Evolutionary conservation across 64 coral and sea anemone genomes (phyloP).

Genomic region (Porites australiensis): DNA sequence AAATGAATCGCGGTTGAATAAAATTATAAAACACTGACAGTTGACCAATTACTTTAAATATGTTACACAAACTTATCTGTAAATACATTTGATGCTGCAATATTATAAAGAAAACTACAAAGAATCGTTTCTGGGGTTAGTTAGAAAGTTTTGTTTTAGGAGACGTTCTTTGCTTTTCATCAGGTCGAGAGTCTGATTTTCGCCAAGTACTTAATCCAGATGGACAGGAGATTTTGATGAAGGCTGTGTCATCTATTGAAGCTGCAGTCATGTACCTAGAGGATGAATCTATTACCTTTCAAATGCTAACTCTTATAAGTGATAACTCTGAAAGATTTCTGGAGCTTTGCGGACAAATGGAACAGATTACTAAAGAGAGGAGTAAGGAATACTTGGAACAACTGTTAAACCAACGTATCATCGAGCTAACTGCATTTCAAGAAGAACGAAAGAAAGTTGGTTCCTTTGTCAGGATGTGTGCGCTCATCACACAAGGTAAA

Average conservation of each 20-base stretch:
- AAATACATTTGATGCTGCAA: too few relatives aligned
- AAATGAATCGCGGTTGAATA: too few relatives aligned
- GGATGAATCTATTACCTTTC: conserved; percentile 30
- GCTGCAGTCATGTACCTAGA: conserved; percentile 25
- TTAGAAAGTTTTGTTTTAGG: too few relatives aligned
- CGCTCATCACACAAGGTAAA: conserved; percentile 17
- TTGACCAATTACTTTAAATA: too few relatives aligned
- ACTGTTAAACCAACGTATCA: neutral
- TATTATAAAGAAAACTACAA: too few relatives aligned
- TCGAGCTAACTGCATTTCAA: neutral
- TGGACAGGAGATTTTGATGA: conserved; percentile 55
- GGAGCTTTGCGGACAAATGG: neutral
- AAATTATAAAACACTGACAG: too few relatives aligned
- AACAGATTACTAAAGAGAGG: neutral
- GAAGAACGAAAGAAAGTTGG: neutral
- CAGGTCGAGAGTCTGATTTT: conserved; percentile 50
- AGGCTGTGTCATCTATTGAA: conserved; percentile 50
- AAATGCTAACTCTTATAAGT: conserved; percentile 10
- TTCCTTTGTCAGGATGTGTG: conserved; percentile 1
- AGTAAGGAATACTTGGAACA: neutral
- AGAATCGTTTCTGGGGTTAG: too few relatives aligned
- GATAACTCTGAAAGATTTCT: conserved; percentile 41
- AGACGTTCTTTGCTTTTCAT: neutral
- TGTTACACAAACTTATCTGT: too few relatives aligned
- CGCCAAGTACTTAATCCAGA: conserved; percentile 32